Base-by-base conservation (phyloP, 2,888 invertebrate species). In the Spisula subtruncata region DNA sequence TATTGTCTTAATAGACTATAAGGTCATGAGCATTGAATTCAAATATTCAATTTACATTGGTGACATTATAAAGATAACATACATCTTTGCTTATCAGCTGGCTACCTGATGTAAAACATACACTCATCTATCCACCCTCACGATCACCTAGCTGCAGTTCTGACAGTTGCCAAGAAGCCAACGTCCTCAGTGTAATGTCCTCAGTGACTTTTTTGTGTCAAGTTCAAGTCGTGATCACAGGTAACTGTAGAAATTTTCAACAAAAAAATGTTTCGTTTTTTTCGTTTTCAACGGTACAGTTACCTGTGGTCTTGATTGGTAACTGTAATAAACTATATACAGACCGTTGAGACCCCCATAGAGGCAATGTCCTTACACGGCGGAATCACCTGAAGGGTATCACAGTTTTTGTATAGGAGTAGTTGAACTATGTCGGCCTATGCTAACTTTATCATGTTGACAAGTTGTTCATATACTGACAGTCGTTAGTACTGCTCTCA, bases 51-150 rank as follows among this genome's bases (percentile, higher is more conserved):
- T 25, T 66, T 25, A n/a, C 25, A 66, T n/a, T 25, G n/a, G n/a
- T 66, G 60, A 66, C 51, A 66, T 25, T 25, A 66, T n/a, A 18
- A 60, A 25, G n/a, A 8, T 66, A 25, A 66, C 25, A 10, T 66
- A n/a, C 8, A 66, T 25, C 12, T 20, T 4, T 66, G 12, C 60
- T 25, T 66, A 66, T 66, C 60, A 25, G 10, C 10, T 66, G 60
- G 20, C 12, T 25, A 41, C 41, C 41, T 41, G 41, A 8, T 12
- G 6, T 25, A 10, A 66, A 10, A 66, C 20, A n/a, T 4, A 25
- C n/a, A 66, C 60, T 66, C 60, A 66, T 25, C 60, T 66, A 66
- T 25, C n/a, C n/a, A n/a, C 60, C 60, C 25, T n/a, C n/a, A n/a
- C n/a, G n/a, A n/a, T n/a, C n/a, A n/a, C n/a, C n/a, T n/a, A n/a